Base-by-base conservation (phyloP, 1,140 invertebrate species). In the Acromyrmex heyeri region DNA sequence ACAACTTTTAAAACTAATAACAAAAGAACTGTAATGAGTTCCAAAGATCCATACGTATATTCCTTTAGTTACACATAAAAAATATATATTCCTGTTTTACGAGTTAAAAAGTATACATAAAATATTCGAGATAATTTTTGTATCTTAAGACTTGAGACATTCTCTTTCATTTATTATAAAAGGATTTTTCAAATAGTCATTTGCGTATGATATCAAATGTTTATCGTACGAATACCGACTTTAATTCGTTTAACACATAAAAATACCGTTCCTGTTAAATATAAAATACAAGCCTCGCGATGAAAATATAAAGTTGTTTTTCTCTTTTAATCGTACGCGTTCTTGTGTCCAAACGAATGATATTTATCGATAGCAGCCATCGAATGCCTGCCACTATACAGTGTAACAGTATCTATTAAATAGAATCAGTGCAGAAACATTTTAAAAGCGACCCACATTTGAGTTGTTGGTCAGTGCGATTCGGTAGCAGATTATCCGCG, bases 371-470 rank as follows among this genome's bases (percentile, higher is more conserved):
- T 48, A 34, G 18, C 7, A 4, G 16, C 16, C 24, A 12, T 70
- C 48, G 53, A 48, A 72, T 12, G 18, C 30, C 16, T 7, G 44
- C 62, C 3, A 18, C 27, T 44, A 44, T n/a, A 27, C 1, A 24
- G 24, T 14, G 27, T 12, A n/a, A 38, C 16, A 27, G 24, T 59
- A 44, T 59, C 65, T 59, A 72, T 57, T 79, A 72, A 44, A 82
- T 72, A 72, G 69, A 59, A 82, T 77, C 67, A 65, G 48, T 72
- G 55, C 55, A 55, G 76, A 30, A 82, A 62, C 44, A 62, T 87
- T 89, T 86, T 38, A 87, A 90, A 89, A 90, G 70, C 88, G 88
- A 86, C 82, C 88, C 69, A 88, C 64, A 88, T 86, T 57, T 65
- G 21, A 67, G 1, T n/a, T 16, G 70, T 57, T 86, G 53, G 62